These are phyloP conservation scores for Apodemia mormo DNA, from an alignment of 2,888 invertebrate species.

Conservation along the genomic window DNA sequence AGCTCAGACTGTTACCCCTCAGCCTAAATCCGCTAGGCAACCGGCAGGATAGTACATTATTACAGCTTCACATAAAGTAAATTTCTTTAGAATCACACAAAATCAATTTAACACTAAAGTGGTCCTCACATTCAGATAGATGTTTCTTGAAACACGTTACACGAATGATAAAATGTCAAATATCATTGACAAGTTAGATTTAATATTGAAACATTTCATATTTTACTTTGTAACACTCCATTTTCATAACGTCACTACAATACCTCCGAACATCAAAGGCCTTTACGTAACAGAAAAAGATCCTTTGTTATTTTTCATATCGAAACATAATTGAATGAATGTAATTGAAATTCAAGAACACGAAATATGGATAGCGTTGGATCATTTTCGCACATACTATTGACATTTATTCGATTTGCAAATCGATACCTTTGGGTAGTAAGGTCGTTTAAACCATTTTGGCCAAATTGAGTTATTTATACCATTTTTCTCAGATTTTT, in stretches of 20 bases:
- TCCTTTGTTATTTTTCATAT: constrained; percentile 16
- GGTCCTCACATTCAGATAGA: background rate
- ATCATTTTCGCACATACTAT: background rate
- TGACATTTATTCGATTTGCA: background rate
- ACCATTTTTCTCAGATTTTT: too few relatives aligned
- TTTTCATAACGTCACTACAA: constrained; percentile 15
- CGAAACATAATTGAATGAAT: constrained; percentile 9
- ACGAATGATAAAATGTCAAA: background rate
- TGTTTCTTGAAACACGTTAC: background rate
- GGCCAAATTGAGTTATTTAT: too few relatives aligned
- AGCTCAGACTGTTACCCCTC: too few relatives aligned
- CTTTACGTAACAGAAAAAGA: constrained; percentile 6
- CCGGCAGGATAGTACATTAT: too few relatives aligned
- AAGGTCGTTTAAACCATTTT: too few relatives aligned
- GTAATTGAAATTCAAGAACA: constrained; percentile 11
- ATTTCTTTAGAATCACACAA: background rate
- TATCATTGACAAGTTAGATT: constrained; percentile 12
- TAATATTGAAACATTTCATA: constrained; percentile 1
- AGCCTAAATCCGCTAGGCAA: too few relatives aligned
- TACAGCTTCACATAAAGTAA: too few relatives aligned
- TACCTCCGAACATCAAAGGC: constrained; percentile 10
- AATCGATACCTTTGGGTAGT: background rate
- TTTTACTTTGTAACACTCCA: background rate
- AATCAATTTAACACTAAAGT: background rate
- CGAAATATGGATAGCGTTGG: background rate